Conservation (phyloP, 2,797 vertebrate species). For the Vultur gryphus region DNA sequence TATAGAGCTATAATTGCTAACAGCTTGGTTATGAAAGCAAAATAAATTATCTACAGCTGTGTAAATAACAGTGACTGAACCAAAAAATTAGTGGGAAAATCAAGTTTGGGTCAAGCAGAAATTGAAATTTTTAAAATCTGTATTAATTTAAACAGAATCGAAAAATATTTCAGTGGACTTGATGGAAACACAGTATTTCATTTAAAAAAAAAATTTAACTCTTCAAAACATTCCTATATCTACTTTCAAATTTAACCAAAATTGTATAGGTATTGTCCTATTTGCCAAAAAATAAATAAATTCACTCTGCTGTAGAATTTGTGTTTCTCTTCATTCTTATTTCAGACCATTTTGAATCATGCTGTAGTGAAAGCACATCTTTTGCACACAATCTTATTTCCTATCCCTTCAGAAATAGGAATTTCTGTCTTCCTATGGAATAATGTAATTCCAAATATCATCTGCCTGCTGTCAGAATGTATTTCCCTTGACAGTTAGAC, state of each 20-base stretch:
- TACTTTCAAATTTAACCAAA: background rate
- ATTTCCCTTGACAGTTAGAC: background rate
- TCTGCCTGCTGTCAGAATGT: background rate
- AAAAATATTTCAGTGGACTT: background rate
- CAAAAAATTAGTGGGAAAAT: background rate
- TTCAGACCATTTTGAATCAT: background rate
- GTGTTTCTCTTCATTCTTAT: background rate
- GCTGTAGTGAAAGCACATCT: background rate
- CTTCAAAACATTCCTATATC: background rate
- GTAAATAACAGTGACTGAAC: background rate
- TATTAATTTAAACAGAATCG: background rate
- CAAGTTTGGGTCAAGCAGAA: background rate
- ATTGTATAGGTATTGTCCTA: background rate
- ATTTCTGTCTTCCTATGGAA: background rate
- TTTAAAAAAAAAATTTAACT: background rate
- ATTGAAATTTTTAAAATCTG: background rate
- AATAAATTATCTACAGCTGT: background rate
- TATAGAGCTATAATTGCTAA: background rate
- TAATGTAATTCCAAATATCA: slow-evolving; percentile 17
- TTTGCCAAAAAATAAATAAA: background rate
- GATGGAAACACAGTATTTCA: background rate
- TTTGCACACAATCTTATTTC: background rate
- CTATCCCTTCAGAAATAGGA: background rate
- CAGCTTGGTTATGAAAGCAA: background rate
- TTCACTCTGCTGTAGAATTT: background rate